Conservation (phyloP, 2,797 vertebrate species). For the Pampus argenteus region DNA sequence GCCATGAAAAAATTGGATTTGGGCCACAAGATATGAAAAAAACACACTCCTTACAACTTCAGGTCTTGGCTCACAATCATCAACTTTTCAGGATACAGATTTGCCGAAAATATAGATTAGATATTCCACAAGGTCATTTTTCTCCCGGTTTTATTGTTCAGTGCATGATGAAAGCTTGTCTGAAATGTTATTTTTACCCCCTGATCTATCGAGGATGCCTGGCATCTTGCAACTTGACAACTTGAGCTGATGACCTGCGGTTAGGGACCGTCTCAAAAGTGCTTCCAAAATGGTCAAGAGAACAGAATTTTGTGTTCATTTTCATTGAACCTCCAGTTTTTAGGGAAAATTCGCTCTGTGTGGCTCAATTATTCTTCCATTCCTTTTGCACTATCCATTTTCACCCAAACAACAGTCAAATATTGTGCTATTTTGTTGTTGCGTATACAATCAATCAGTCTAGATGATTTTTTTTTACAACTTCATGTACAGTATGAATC, state of each 20-base stretch:
- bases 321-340: too few relatives aligned
- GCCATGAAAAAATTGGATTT: too few relatives aligned
- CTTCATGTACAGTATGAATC: too few relatives aligned
- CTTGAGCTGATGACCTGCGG: too few relatives aligned
- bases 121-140: background rate
- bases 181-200: background rate
- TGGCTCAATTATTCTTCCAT: background rate
- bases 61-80: too few relatives aligned
- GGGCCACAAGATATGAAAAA: too few relatives aligned
- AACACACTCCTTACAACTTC: too few relatives aligned
- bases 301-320: too few relatives aligned
- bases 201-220: background rate
- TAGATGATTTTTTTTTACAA: background rate
- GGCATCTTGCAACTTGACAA: background rate
- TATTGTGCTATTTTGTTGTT: background rate
- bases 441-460: background rate
- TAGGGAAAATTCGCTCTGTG: background rate
- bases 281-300: too few relatives aligned
- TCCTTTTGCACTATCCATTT: background rate
- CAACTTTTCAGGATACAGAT: too few relatives aligned
- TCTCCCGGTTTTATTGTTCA: too few relatives aligned
- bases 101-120: background rate
- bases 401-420: background rate
- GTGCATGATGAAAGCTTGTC: background rate
- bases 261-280: too few relatives aligned